Percentiles rank a stretch among this genome's conserved stretches.
Conservation (phyloP, 1,140 invertebrate genomes). For the Drosophila nannoptera region DNA sequence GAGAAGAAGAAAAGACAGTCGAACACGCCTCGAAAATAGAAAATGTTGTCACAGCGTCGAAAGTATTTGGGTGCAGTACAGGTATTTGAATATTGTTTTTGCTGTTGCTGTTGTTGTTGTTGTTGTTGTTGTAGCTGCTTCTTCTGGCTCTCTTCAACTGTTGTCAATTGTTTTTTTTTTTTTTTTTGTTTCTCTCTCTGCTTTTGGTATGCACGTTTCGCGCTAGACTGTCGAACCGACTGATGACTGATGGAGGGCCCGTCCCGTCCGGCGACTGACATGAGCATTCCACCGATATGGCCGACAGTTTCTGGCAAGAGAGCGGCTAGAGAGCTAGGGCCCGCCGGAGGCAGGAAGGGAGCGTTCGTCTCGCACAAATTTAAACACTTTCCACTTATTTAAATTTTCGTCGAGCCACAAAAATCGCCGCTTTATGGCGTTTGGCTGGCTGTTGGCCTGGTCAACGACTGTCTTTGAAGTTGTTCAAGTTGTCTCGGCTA, state of each 20-base stretch:
- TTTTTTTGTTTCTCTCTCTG: slow-evolving; percentile 2
- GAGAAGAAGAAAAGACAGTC: slow-evolving; percentile 16
- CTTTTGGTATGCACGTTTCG: slow-evolving; percentile 14
- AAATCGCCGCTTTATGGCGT: slow-evolving; percentile 45
- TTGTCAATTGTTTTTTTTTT: slow-evolving; percentile 36
- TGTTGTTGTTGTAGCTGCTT: not conserved
- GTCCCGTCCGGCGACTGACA: slow-evolving; percentile 31
- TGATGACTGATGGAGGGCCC: slow-evolving; percentile 22
- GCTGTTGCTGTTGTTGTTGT: not conserved
- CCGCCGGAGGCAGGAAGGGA: not conserved
- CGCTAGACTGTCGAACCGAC: slow-evolving; percentile 11
- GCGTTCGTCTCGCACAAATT: slow-evolving; percentile 13
- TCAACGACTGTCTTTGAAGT: slow-evolving; percentile 30
- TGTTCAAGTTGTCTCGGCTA: slow-evolving; percentile 31
- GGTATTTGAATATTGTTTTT: slow-evolving; percentile 37
- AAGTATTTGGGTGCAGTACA: slow-evolving; percentile 52
- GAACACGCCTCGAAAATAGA: slow-evolving; percentile 48
- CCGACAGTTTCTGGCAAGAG: slow-evolving; percentile 1
- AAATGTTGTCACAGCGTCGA: slow-evolving; percentile 46
- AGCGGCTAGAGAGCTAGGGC: slow-evolving; percentile 37
- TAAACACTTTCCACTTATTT: slow-evolving; percentile 77
- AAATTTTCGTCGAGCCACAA: slow-evolving; percentile 64
- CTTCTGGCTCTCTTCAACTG: slow-evolving; percentile 13
- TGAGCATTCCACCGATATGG: slow-evolving; percentile 27
- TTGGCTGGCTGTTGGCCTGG: slow-evolving; percentile 27